These are phyloP conservation scores for Ormia ochracea DNA, from an alignment of 2,888 invertebrate species.

Conservation along the genomic window DNA sequence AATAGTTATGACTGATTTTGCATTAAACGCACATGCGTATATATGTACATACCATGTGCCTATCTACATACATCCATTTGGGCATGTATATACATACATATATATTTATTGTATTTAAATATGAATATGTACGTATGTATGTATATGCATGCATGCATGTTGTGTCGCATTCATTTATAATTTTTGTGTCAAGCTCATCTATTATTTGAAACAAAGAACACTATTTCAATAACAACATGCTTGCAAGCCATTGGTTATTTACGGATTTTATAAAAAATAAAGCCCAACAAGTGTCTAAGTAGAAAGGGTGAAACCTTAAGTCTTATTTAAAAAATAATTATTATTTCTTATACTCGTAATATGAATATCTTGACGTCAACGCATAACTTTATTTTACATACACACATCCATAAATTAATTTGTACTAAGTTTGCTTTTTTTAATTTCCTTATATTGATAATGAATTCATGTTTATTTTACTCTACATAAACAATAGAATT, in stretches of 20 bases:
- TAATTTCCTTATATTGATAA: slow-evolving; percentile 60
- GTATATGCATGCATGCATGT: not conserved
- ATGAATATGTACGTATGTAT: not conserved
- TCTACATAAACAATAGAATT: slow-evolving; percentile 40
- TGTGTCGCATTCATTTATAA: not conserved
- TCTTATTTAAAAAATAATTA: slow-evolving; percentile 7
- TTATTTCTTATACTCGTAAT: not conserved
- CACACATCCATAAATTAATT: not conserved
- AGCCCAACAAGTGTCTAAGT: not conserved
- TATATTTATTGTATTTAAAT: not conserved
- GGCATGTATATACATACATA: too few species aligned
- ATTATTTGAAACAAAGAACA: slow-evolving; percentile 16
- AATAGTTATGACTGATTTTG: too few species aligned
- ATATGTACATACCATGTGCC: not conserved
- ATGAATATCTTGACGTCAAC: slow-evolving; percentile 26
- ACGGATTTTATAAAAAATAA: not conserved
- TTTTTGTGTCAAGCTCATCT: slow-evolving; percentile 50
- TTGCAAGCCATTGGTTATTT: not conserved
- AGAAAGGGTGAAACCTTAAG: not conserved
- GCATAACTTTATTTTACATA: not conserved
- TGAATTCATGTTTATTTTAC: slow-evolving; percentile 11
- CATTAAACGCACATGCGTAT: not conserved
- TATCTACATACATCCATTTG: too few species aligned
- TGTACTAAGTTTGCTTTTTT: slow-evolving; percentile 3
- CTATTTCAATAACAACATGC: not conserved